Conservation (phyloP, 2,113 vertebrate genomes). For the Toxotes chatareus region DNA sequence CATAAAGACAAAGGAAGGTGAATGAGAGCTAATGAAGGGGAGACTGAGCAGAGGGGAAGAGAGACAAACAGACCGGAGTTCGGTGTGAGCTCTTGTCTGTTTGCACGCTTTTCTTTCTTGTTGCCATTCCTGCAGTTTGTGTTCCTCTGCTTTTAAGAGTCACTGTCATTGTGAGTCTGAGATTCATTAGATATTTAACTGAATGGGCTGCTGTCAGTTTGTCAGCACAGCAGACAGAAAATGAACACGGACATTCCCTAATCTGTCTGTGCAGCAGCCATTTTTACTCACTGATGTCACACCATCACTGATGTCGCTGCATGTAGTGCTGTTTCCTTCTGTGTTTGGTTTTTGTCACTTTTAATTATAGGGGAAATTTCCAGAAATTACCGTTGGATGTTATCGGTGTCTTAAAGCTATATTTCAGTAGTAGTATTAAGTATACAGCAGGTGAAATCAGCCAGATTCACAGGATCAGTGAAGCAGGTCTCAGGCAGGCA, state of each 20-base stretch:
- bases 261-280: slow-evolving; percentile 12
- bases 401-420: neutral
- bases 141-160: neutral
- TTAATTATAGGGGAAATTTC: too few species aligned
- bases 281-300: slow-evolving; percentile 30
- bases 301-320: neutral
- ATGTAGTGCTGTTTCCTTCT: neutral
- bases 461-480: neutral
- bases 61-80: neutral
- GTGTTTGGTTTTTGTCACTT: slow-evolving; percentile 20
- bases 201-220: neutral
- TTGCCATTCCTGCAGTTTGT: neutral
- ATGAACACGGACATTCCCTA: slow-evolving; percentile 2
- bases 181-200: slow-evolving; percentile 5
- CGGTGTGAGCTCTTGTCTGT: neutral
- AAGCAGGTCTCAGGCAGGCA: neutral
- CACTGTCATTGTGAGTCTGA: slow-evolving; percentile 1
- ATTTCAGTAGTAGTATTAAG: neutral
- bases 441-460: neutral
- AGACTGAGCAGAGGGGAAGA: neutral
- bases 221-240: slow-evolving; percentile 16
- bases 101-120: neutral
- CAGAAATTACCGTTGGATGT: neutral
- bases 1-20: slow-evolving; percentile 52
- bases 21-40: slow-evolving; percentile 40